A percentile compares a stretch with the other conserved stretches of the same genome.
Conservation (phyloP, 2,797 vertebrate genomes). For the Pristis pectinata region DNA sequence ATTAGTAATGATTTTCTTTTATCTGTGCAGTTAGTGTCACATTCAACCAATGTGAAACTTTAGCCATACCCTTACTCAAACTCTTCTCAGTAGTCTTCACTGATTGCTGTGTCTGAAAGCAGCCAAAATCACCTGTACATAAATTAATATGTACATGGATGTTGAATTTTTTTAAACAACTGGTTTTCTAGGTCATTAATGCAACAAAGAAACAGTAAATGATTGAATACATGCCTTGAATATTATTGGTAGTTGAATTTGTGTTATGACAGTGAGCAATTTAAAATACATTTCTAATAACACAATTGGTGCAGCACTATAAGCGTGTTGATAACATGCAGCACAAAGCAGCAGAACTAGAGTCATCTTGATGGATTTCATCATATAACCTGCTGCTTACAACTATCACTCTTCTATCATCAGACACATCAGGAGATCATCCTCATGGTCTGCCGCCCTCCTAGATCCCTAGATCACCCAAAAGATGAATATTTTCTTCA, state of each 20-base stretch:
- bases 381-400: background rate
- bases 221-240: no score
- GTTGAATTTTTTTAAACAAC: background rate
- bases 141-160: constrained; percentile 8
- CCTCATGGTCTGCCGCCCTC: background rate
- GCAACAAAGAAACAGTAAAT: background rate
- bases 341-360: background rate
- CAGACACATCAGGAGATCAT: background rate
- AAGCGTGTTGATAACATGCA: background rate
- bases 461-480: background rate
- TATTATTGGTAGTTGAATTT: background rate
- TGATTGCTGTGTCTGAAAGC: background rate
- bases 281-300: background rate
- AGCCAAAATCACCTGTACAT: background rate
- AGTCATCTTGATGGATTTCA: background rate
- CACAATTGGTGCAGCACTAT: background rate
- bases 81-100: background rate
- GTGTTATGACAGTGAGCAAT: background rate
- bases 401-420: background rate
- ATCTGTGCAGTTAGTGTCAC: constrained; percentile 18
- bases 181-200: background rate
- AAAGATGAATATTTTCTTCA: background rate
- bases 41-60: constrained; percentile 23
- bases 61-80: background rate
- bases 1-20: constrained; percentile 35